These are phyloP conservation scores for Ennomos fuscantarius DNA, from an alignment of 2,888 invertebrate genomes.

Conservation along the genomic window DNA sequence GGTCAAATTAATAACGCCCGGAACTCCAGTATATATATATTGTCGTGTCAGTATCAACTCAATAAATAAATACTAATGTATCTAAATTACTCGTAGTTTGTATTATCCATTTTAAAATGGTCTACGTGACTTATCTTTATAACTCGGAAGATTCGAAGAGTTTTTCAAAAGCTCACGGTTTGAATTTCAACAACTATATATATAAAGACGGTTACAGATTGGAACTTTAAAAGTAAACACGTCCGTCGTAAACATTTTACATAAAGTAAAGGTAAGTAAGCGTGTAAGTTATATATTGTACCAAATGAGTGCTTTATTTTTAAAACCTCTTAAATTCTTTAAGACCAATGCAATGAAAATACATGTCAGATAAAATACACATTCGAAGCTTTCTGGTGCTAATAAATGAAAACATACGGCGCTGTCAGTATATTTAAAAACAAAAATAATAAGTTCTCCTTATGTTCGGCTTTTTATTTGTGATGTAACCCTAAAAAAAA, in stretches of 20 bases:
- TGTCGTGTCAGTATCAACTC: conserved; percentile 17
- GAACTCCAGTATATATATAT: conserved; percentile 9
- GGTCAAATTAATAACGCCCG: conserved; percentile 32
- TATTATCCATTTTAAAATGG: neutral
- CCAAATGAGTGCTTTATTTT: neutral
- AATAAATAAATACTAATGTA: too few relatives aligned
- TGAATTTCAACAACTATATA: too few relatives aligned
- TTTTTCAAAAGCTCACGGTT: too few relatives aligned
- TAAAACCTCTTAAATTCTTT: conserved; percentile 1
- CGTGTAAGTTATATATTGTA: too few relatives aligned
- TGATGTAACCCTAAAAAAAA: conserved; percentile 1
- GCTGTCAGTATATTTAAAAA: neutral
- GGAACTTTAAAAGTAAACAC: too few relatives aligned
- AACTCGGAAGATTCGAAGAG: too few relatives aligned
- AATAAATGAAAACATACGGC: neutral
- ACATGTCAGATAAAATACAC: conserved; percentile 9
- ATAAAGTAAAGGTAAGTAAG: too few relatives aligned
- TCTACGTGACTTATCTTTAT: too few relatives aligned
- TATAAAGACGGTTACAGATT: too few relatives aligned
- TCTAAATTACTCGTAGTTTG: too few relatives aligned
- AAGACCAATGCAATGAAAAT: conserved; percentile 4
- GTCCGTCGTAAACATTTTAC: too few relatives aligned
- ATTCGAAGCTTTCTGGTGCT: neutral
- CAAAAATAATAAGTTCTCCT: conserved; percentile 1
- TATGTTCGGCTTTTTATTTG: neutral